Evolutionary conservation across 2,113 vertebrate genomes (phyloP).

Genomic region (Holacanthus passer): DNA sequence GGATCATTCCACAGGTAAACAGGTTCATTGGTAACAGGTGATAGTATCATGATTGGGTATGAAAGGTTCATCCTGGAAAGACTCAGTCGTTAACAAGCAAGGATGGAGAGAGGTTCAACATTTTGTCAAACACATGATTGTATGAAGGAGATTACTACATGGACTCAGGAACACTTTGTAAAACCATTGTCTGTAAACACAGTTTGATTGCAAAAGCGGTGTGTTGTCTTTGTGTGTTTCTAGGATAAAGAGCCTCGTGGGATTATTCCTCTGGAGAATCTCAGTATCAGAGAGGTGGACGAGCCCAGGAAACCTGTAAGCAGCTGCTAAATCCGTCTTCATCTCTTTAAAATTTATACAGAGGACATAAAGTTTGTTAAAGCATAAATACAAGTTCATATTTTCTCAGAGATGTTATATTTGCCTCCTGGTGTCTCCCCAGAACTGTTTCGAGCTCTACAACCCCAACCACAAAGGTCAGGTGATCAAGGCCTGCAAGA

Average conservation of each 20-base stretch:
- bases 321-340: neutral
- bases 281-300: constrained; percentile 97
- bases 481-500: constrained; percentile 99
- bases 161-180: too few species aligned
- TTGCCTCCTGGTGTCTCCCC: constrained; percentile 1
- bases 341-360: neutral
- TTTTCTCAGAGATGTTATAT: neutral
- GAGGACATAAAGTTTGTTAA: neutral
- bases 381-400: neutral
- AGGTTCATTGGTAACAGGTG: too few species aligned
- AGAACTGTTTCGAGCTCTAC: constrained; percentile 99
- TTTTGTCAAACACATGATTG: too few species aligned
- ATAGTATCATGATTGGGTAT: too few species aligned
- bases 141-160: too few species aligned
- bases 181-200: too few species aligned
- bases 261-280: constrained; percentile 97
- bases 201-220: too few species aligned
- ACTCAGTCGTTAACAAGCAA: too few species aligned
- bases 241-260: constrained; percentile 98
- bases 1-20: too few species aligned
- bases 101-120: too few species aligned
- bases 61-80: too few species aligned
- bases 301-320: constrained; percentile 97
- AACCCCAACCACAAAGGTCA: constrained; percentile 98
- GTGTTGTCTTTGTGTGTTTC: constrained; percentile 44